Conservation (phyloP, 1,140 invertebrate species). For the Habropoda laboriosa region DNA sequence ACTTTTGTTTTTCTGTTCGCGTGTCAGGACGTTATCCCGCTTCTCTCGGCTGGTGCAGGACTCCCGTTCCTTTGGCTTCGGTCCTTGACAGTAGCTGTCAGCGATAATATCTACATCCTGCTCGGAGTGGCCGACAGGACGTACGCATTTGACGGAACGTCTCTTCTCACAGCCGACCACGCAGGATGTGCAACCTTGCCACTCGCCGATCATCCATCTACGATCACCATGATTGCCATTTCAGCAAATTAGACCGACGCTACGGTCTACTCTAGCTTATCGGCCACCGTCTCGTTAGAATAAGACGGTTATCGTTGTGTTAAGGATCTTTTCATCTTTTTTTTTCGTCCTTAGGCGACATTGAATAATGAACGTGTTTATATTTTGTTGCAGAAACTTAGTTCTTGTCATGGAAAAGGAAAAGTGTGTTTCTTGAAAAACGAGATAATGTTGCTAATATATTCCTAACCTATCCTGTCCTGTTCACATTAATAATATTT, state of each 20-base stretch:
- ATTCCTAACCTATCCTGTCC: no score
- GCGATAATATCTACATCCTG: conserved; percentile 70
- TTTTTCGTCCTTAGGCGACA: background rate
- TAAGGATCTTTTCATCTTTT: background rate
- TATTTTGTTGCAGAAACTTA: background rate
- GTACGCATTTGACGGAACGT: conserved; percentile 72
- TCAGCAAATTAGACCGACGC: background rate
- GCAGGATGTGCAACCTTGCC: conserved; percentile 69
- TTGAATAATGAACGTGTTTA: background rate
- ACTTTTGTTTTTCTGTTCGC: background rate
- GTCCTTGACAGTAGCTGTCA: conserved; percentile 68
- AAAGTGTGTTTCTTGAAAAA: no score
- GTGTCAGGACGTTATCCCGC: conserved; percentile 5
- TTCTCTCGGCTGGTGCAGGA: conserved; percentile 11
- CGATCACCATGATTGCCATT: background rate
- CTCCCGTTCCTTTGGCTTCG: conserved; percentile 68
- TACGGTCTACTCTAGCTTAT: background rate
- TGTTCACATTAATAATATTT: no score
- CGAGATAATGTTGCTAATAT: no score
- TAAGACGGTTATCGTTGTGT: background rate
- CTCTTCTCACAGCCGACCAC: conserved; percentile 51
- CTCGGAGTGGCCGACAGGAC: conserved; percentile 73
- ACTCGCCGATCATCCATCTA: conserved; percentile 77
- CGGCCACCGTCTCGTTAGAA: background rate
- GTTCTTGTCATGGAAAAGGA: no score